phyloP scores from a whole-genome alignment of 2,888 invertebrate species.

The Loripinus fragilis region DNA sequence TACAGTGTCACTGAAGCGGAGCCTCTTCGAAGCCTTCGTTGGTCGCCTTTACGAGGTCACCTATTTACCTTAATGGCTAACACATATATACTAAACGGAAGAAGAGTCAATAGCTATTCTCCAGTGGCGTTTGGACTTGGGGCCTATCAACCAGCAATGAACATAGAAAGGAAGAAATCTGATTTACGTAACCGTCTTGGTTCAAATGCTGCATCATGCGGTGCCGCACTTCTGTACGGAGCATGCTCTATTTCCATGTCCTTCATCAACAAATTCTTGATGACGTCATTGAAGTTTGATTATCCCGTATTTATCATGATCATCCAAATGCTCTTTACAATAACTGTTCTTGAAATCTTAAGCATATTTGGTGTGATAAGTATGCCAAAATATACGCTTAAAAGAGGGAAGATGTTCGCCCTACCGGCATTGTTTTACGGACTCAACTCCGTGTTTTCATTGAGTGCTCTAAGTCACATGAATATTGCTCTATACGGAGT shows the following conservation, averaged over 20 bases:
- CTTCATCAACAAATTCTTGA: conserved; percentile 83
- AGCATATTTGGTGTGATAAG: conserved; percentile 73
- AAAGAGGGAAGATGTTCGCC: conserved; percentile 83
- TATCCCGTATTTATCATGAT: conserved; percentile 85
- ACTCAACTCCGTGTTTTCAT: conserved; percentile 84
- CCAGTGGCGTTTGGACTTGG: too few relatives aligned
- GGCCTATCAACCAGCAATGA: neutral
- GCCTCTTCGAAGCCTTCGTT: too few relatives aligned
- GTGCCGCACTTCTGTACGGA: conserved; percentile 83
- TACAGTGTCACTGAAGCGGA: too few relatives aligned
- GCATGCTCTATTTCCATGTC: conserved; percentile 83
- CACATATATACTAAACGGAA: too few relatives aligned
- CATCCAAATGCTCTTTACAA: conserved; percentile 84
- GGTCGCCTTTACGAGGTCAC: too few relatives aligned
- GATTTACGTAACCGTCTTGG: neutral
- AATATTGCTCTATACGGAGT: conserved; percentile 86
- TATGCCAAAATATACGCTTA: conserved; percentile 82
- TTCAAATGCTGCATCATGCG: neutral
- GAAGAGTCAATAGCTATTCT: too few relatives aligned
- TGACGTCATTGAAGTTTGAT: conserved; percentile 84
- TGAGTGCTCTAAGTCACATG: conserved; percentile 85
- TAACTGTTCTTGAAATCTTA: conserved; percentile 82
- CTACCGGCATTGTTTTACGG: conserved; percentile 84
- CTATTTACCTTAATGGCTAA: too few relatives aligned
- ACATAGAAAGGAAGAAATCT: neutral